Conservation (phyloP, 2,888 invertebrate species). For the Matsumyia berberina region DNA sequence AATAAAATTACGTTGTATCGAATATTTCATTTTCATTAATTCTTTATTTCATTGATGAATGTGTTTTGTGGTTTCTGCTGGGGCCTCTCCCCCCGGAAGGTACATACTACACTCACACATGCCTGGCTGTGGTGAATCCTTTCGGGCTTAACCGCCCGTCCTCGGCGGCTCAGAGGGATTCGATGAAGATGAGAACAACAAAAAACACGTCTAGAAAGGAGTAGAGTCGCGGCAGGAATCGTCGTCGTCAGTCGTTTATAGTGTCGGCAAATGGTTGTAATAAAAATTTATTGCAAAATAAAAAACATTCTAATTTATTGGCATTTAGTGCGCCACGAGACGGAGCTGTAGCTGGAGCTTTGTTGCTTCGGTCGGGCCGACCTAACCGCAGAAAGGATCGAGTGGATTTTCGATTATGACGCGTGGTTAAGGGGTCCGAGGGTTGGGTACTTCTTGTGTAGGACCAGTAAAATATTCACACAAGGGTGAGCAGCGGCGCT, state of each 20-base stretch:
- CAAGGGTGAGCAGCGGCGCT: conserved; percentile 44
- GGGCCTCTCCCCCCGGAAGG: not conserved
- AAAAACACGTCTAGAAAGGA: conserved; percentile 14
- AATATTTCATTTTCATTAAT: conserved; percentile 64
- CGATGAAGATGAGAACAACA: conserved; percentile 2
- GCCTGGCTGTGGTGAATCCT: conserved; percentile 23
- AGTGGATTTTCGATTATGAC: conserved; percentile 75
- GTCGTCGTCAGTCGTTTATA: conserved; percentile 66
- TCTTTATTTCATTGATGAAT: conserved; percentile 64
- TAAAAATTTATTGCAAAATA: conserved; percentile 83
- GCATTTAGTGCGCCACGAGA: conserved; percentile 79
- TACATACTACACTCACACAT: not conserved
- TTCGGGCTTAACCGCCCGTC: conserved; percentile 17
- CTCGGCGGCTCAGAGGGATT: conserved; percentile 13
- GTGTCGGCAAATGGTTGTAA: conserved; percentile 78
- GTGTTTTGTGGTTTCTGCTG: conserved; percentile 53
- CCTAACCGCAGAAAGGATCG: conserved; percentile 52
- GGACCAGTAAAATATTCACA: conserved; percentile 64
- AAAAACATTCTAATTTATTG: conserved; percentile 84
- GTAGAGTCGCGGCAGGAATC: conserved; percentile 42
- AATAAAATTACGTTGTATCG: conserved; percentile 46
- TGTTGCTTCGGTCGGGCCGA: conserved; percentile 2
- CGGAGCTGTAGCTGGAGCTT: conserved; percentile 13
- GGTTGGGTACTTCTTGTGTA: conserved; percentile 12
- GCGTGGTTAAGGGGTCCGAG: conserved; percentile 47